Conservation (phyloP, 2,113 vertebrate species). For the Alectura lathami region DNA sequence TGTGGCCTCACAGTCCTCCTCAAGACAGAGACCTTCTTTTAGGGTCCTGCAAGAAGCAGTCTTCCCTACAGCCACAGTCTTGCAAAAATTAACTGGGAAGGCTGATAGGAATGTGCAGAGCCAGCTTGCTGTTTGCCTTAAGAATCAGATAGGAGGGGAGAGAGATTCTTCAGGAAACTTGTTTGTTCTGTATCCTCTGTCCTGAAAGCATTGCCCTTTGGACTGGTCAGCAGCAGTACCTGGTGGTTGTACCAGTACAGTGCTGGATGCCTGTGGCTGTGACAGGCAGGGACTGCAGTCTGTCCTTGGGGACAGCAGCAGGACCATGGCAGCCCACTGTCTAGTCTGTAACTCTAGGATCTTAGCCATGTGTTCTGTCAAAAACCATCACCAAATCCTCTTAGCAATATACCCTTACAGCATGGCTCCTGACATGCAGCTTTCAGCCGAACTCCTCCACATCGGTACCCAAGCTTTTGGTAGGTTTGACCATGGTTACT, state of each 20-base stretch:
- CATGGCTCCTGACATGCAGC: not conserved
- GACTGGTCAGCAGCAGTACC: not conserved
- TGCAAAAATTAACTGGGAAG: not conserved
- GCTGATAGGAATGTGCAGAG: not conserved
- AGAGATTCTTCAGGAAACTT: not conserved
- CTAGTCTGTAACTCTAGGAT: not conserved
- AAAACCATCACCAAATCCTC: not conserved
- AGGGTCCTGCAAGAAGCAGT: not conserved
- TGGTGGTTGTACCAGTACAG: too few relatives aligned
- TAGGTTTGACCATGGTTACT: not conserved
- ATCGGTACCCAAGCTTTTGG: not conserved
- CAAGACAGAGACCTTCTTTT: not conserved
- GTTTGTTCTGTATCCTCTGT: not conserved
- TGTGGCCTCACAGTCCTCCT: not conserved
- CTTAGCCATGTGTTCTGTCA: not conserved
- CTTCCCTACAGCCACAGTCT: not conserved
- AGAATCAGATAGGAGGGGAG: not conserved
- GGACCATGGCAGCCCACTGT: not conserved
- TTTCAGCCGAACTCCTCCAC: accelerated
- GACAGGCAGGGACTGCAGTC: not conserved
- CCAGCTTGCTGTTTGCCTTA: not conserved
- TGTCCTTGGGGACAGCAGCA: not conserved
- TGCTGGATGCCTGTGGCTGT: not conserved
- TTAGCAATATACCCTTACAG: not conserved
- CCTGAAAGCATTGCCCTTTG: not conserved